Base-by-base conservation (phyloP, 2,797 vertebrate genomes). In the Acipenser ruthenus region DNA sequence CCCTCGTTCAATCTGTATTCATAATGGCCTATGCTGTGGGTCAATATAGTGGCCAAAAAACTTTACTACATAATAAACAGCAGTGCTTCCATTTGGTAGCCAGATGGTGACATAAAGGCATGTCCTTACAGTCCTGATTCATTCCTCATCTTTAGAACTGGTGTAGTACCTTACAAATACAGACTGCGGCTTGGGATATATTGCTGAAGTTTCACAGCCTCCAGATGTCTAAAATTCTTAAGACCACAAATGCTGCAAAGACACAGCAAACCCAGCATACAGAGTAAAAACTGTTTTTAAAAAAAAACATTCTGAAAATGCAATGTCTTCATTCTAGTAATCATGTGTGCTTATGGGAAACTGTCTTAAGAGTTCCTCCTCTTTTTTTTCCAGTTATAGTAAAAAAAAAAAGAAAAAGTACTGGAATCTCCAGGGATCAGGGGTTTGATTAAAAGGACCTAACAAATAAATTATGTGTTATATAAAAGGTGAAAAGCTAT, bases 81-180 rank as follows among this genome's bases (percentile, higher is more conserved):
- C 72, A 72, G 67, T 68, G 60, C 15, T 4, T 48, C 49, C 61
- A 49, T 10, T 53, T 51, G 58, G 66, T 37, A 65, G 68, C 48
- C 49, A 66, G 67, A 10, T 58, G 55, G 60, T 63, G 59, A 63
- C 52, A 68, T 65, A 15, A 62, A 70, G 62, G 53, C 74, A 65
- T 66, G 74, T 71, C 63, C 67, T 65, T 72, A 63, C 72, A 76
- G 66, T 55, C 62, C 59, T 62, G 51, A 62, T 67, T 72, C 73
- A 72, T 71, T 74, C 71, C 72, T 66, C 55, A 11, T 15, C 55
- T 58, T 58, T 51, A 66, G 62, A 61, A 67, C 74, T 72, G 69
- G 70, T 74, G 37, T 37, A 62, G 8, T 23, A 15, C 37, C 50
- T n/a, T 8, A 12, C 13, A 9, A 11, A 58, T 10, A 50, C 62